Percentiles rank a stretch among this genome's conserved stretches.
Conservation (phyloP, 2,888 invertebrate genomes). For the Dioctria rufipes region DNA sequence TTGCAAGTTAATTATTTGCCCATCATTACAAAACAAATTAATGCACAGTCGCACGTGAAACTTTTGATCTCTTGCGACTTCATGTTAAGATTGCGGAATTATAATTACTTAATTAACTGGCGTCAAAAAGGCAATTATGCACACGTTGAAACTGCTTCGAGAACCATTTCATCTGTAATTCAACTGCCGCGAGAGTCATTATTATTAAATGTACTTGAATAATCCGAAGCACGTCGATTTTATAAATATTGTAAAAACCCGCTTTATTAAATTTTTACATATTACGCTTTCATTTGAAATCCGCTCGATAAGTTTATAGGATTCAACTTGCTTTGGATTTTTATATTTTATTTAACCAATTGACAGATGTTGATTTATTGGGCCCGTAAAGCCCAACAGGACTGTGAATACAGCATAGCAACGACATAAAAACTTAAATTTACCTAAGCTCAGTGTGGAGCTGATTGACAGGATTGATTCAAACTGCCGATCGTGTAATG, state of each 20-base stretch:
- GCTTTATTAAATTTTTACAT: too few relatives aligned
- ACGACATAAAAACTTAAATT: conserved; percentile 21
- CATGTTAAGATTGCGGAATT: conserved; percentile 15
- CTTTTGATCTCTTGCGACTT: conserved; percentile 19
- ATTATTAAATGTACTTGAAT: background rate
- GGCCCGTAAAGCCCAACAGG: background rate
- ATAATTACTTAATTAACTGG: conserved; percentile 38
- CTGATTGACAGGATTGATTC: conserved; percentile 37
- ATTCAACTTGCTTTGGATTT: background rate
- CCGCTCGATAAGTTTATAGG: too few relatives aligned
- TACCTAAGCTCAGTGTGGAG: conserved; percentile 24
- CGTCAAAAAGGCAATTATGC: conserved; percentile 36
- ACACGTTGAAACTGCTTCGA: background rate
- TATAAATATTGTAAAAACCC: background rate
- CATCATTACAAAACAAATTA: conserved; percentile 3
- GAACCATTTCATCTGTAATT: background rate
- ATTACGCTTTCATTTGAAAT: too few relatives aligned
- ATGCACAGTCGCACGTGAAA: conserved; percentile 21
- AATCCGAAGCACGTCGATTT: background rate
- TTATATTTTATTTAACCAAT: background rate
- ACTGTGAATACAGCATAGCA: background rate
- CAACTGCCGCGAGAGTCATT: background rate
- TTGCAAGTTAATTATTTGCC: background rate
- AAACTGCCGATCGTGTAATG: background rate
- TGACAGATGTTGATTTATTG: conserved; percentile 33